Percentiles rank a stretch among this genome's conserved stretches.
These are phyloP conservation scores for Panopea generosa DNA, from an alignment of 2,888 invertebrate species.

Conservation along the genomic window DNA sequence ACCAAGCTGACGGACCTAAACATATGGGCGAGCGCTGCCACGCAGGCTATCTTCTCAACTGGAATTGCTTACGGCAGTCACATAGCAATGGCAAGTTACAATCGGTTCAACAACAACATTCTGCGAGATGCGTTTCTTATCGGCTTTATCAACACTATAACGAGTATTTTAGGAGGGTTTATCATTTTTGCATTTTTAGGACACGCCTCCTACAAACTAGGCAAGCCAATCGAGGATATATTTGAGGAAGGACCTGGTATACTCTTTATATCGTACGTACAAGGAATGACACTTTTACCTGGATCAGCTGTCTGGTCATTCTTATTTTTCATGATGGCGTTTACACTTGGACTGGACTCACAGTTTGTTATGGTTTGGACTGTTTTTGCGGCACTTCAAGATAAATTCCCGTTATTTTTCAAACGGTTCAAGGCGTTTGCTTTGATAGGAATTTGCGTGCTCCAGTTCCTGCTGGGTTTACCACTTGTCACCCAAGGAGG, in stretches of 20 bases:
- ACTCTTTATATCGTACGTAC: slow-evolving; percentile 45
- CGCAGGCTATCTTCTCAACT: slow-evolving; percentile 39
- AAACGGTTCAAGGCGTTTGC: slow-evolving; percentile 13
- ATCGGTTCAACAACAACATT: slow-evolving; percentile 34
- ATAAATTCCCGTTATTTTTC: slow-evolving; percentile 21
- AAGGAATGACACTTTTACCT: slow-evolving; percentile 38
- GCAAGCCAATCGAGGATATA: slow-evolving; percentile 27
- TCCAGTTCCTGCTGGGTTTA: slow-evolving; percentile 36
- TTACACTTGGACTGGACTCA: slow-evolving; percentile 44
- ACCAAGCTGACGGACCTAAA: slow-evolving; percentile 21
- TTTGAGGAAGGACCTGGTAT: slow-evolving; percentile 45
- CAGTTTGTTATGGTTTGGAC: slow-evolving; percentile 37
- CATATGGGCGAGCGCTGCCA: slow-evolving; percentile 45
- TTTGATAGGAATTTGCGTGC: slow-evolving; percentile 9
- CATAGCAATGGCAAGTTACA: slow-evolving; percentile 37
- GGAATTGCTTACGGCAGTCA: slow-evolving; percentile 38
- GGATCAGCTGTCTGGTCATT: slow-evolving; percentile 41
- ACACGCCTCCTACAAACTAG: slow-evolving; percentile 32
- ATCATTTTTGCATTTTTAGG: slow-evolving; percentile 42
- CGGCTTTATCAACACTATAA: slow-evolving; percentile 20
- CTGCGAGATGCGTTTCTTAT: slow-evolving; percentile 33
- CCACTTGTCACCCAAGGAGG: slow-evolving; percentile 66
- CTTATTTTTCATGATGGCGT: slow-evolving; percentile 45
- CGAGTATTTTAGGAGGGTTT: slow-evolving; percentile 43
- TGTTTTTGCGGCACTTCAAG: slow-evolving; percentile 3